Evolutionary conservation across 1,140 invertebrate genomes (phyloP).

Genomic region (Leptoteleia sp.): DNA sequence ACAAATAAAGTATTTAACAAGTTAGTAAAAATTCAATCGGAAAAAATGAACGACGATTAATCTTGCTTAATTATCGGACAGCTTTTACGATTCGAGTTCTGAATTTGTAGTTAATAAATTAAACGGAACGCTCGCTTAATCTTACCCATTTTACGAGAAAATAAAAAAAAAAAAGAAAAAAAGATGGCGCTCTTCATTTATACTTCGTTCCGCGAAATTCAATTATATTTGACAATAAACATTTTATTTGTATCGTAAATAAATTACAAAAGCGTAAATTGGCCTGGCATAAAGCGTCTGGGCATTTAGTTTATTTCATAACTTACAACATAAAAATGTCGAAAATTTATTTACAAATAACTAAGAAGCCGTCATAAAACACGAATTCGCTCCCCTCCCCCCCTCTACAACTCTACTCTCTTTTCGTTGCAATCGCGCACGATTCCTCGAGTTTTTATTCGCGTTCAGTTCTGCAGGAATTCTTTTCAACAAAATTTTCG

Average conservation of each 20-base stretch:
- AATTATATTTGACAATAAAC: conserved; percentile 19
- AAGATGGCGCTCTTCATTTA: too few species aligned
- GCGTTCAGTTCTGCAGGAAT: conserved; percentile 36
- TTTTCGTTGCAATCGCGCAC: too few species aligned
- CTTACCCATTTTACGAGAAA: too few species aligned
- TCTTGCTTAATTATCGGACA: too few species aligned
- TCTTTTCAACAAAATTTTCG: conserved; percentile 39
- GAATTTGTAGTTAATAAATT: too few species aligned
- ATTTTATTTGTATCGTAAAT: conserved; percentile 18
- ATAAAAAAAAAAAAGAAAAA: too few species aligned
- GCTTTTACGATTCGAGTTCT: too few species aligned
- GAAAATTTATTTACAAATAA: conserved; percentile 50
- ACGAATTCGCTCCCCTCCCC: too few species aligned
- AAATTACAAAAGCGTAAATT: neutral
- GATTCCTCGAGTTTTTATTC: conserved; percentile 21
- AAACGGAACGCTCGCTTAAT: too few species aligned
- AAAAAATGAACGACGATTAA: too few species aligned
- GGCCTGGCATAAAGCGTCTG: conserved; percentile 3
- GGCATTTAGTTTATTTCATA: conserved; percentile 22
- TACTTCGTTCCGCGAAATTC: conserved; percentile 2
- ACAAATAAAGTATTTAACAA: too few species aligned
- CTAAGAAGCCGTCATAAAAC: conserved; percentile 23
- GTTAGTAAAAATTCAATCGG: too few species aligned
- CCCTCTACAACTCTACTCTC: neutral
- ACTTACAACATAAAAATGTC: conserved; percentile 34